Evolutionary conservation across 2,888 invertebrate genomes (phyloP).

Genomic region (Brachypalpus laphriformis): DNA sequence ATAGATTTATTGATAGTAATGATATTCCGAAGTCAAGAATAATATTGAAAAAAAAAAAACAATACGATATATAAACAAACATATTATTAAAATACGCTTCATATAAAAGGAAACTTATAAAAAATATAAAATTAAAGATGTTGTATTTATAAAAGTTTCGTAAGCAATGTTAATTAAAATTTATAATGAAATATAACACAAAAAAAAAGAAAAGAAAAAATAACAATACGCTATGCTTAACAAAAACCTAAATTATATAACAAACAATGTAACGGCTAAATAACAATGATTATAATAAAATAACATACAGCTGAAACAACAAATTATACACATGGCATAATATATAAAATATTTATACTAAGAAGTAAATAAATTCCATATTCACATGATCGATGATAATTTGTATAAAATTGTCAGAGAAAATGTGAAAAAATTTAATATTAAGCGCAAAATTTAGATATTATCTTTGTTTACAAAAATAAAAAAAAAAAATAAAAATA

Average conservation of each 20-base stretch:
- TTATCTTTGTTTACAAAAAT: slow-evolving; percentile 67
- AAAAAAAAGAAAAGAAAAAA: background rate
- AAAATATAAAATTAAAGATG: slow-evolving; percentile 27
- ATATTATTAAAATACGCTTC: slow-evolving; percentile 67
- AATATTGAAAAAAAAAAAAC: background rate
- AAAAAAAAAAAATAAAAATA: slow-evolving; percentile 5
- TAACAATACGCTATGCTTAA: slow-evolving; percentile 66
- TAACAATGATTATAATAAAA: slow-evolving; percentile 36
- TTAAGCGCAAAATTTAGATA: slow-evolving; percentile 64
- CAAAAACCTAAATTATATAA: slow-evolving; percentile 33
- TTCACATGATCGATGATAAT: slow-evolving; percentile 37
- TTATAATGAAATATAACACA: slow-evolving; percentile 48
- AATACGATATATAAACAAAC: slow-evolving; percentile 29
- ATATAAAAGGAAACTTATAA: slow-evolving; percentile 46
- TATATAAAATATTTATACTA: slow-evolving; percentile 22
- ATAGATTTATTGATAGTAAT: slow-evolving; percentile 54
- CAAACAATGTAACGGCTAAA: slow-evolving; percentile 36
- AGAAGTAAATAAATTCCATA: slow-evolving; percentile 49
- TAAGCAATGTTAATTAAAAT: slow-evolving; percentile 64
- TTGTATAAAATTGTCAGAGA: slow-evolving; percentile 23
- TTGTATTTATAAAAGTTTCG: slow-evolving; percentile 59
- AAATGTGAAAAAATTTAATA: slow-evolving; percentile 53
- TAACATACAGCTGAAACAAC: slow-evolving; percentile 51
- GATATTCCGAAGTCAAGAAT: slow-evolving; percentile 36
- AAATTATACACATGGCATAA: slow-evolving; percentile 60